Evolutionary conservation across 2,113 vertebrate genomes (phyloP), one percentile per base, ranked within the genome.

Genomic region (Erinaceus europaeus): DNA sequence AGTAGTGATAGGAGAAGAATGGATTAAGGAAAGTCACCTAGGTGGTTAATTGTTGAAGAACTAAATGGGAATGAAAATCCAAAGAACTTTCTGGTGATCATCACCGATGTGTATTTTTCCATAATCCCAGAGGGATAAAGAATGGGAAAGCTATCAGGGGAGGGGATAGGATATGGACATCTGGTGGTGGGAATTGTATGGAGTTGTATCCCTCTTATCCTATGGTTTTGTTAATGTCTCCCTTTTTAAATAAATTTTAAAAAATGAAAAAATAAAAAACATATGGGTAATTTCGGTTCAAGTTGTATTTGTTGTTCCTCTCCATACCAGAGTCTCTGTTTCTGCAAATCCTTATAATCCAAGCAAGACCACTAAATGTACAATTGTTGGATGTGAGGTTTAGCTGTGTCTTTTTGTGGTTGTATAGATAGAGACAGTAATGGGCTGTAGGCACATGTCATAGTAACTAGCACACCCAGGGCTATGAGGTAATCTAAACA

Each of bases 251-350:
- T n/a, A n/a, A n/a, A n/a, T n/a, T n/a, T n/a, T n/a, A n/a, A n/a
- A n/a, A n/a, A n/a, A n/a, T n/a, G n/a, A n/a, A n/a, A n/a, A n/a
- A n/a, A n/a, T n/a, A n/a, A 38, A 73, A 68, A 68, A 50, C 4
- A n/a, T 57, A 18, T 20, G 11, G 42, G 34, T 71, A 27, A 73
- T 55, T 50, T 4, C 23, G 9, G 29, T 40, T 71, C 18, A 23
- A 2, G 38, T 21, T 57, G 23, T 83, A 46, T 40, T 23, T 23
- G 11, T 21, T 55, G 68, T 32, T 34, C 62, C 20, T 52, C 27
- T 8, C 0, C 11, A 12, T 0, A 4, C 17, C 14, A 11, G 0
- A 2, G 20, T 55, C 32, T 20, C n/a, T n/a, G 40, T 50, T 34
- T 76, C 52, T 20, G 29, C 20, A 10, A 46, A 38, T 38, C n/a